Evolutionary conservation across 2,888 invertebrate species (phyloP), one percentile per base, ranked within the genome.

Genomic region (Margaritifera margaritifera): DNA sequence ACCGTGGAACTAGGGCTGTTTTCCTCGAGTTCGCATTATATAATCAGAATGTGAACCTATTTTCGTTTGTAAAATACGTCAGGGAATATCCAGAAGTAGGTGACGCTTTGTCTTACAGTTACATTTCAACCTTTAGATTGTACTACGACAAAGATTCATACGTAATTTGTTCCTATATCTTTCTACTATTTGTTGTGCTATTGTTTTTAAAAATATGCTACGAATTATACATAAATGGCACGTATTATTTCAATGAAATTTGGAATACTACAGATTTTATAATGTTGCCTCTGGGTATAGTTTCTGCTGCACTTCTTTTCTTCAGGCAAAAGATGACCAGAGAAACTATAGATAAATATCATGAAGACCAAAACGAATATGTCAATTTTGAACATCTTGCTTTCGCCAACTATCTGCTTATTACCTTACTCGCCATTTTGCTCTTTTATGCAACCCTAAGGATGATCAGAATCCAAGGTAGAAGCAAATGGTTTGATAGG

Each of bases 31-130:
- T 42, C 15, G 15, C 42, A 42, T 42, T 42, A 42, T 42, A 42
- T 15, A 42, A 42, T 42, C 15, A 11, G 42, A 42, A 42, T 42
- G 42, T 42, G 4, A 42, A 42, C 42, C 15, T 42, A 42, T 42
- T 42, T 42, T 22, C 66, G 0, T 62, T 59, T 20, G 52, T 51
- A 4, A 67, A 60, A 11, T 71, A 57, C 64, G 19, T 66, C 20
- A 42, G 51, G 0, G 71, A 71, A 50, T 71, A 64, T 27, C 25
- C 62, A 1, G 66, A 66, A 15, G 57, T 64, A 6, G 71, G 67
- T 11, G 60, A 52, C 25, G 62, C 56, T 8, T n/a, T 67, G 15
- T 31, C 42, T 6, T 65, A 62, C 51, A 27, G 50, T 22, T 31
- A 64, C 19, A 55, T 65, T 8, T 57, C 64, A 24, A 53, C 62